These are phyloP conservation scores for Danaus plexippus DNA, from an alignment of 1,140 invertebrate genomes.

Conservation along the genomic window DNA sequence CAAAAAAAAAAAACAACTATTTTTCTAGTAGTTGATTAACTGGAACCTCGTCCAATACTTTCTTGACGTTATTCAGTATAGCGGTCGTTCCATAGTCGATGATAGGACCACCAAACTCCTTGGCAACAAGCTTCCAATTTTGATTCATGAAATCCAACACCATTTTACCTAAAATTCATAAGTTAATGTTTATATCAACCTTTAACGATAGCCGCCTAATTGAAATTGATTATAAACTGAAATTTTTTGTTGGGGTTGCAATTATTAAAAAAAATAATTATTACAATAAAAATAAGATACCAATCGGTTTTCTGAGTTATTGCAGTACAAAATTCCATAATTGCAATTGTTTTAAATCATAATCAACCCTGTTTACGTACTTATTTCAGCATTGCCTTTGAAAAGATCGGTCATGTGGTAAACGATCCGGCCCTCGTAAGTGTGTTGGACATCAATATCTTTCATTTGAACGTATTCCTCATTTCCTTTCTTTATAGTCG, in stretches of 20 bases:
- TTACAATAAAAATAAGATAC: no score
- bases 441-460: conserved; percentile 24
- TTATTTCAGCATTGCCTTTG: conserved; percentile 36
- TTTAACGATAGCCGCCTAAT: no score
- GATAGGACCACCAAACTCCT: conserved; percentile 41
- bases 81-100: conserved; percentile 29
- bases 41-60: conserved; percentile 27
- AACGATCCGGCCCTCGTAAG: conserved; percentile 33
- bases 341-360: no score
- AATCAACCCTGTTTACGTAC: conserved; percentile 26
- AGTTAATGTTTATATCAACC: not conserved
- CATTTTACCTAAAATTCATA: conserved; percentile 33
- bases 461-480: conserved; percentile 31
- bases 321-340: no score
- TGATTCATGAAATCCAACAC: conserved; percentile 43
- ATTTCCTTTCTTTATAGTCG: conserved; percentile 14
- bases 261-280: no score
- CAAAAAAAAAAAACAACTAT: no score
- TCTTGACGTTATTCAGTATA: conserved; percentile 30
- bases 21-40: conserved; percentile 12
- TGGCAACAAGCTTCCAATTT: conserved; percentile 39
- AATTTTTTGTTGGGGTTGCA: no score
- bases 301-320: no score
- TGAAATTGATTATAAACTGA: no score
- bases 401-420: conserved; percentile 42